These are phyloP conservation scores for Sternotherus odoratus DNA, from an alignment of 2,797 vertebrate genomes.

Conservation along the genomic window DNA sequence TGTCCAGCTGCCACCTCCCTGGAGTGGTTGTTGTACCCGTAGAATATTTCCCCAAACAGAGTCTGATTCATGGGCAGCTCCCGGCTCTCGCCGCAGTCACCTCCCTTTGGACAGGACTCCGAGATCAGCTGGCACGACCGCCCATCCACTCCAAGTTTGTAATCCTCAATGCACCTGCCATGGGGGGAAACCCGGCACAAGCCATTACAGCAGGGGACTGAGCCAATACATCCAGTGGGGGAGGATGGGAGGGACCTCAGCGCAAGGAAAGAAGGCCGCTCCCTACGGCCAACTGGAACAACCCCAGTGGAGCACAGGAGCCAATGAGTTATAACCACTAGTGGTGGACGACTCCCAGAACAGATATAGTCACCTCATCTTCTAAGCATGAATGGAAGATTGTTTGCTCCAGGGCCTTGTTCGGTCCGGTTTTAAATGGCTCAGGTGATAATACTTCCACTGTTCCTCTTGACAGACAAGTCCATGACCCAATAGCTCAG, in stretches of 20 bases:
- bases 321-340: not conserved
- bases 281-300: not conserved
- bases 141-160: constrained; percentile 92
- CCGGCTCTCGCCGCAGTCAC: constrained; percentile 89
- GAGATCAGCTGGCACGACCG: constrained; percentile 93
- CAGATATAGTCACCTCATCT: not conserved
- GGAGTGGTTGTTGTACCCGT: constrained; percentile 96
- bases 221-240: not conserved
- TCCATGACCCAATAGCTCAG: not conserved
- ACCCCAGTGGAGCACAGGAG: too few species aligned
- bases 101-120: constrained; percentile 89
- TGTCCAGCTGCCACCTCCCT: constrained; percentile 91
- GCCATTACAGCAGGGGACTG: not conserved
- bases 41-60: constrained; percentile 96
- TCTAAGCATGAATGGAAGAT: not conserved
- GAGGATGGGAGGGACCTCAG: not conserved
- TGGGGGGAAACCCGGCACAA: accelerated
- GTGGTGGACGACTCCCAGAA: not conserved
- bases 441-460: not conserved
- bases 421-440: not conserved
- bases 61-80: constrained; percentile 97
- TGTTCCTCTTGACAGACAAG: not conserved
- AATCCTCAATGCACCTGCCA: constrained; percentile 95
- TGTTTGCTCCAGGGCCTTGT: not conserved
- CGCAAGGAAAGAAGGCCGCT: not conserved